These are phyloP conservation scores for Rhagologus leucostigma DNA, from an alignment of 2,113 vertebrate species.

Conservation along the genomic window DNA sequence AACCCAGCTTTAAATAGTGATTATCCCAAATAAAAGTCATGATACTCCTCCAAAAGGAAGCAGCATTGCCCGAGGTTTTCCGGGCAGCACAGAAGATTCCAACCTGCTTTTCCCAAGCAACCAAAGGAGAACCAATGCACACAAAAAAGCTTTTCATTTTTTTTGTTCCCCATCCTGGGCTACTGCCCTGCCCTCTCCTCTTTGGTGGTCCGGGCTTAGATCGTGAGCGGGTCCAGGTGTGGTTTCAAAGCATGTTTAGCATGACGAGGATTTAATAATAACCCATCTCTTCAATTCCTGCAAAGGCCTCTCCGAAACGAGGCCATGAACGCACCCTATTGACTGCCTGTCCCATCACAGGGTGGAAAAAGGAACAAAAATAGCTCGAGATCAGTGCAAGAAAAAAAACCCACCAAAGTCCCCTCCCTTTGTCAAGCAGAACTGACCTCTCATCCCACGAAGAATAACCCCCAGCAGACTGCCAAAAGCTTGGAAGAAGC, in stretches of 20 bases:
- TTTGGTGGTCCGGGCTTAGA: neutral
- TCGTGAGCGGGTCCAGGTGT: neutral
- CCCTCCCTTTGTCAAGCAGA: neutral
- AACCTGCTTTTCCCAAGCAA: neutral
- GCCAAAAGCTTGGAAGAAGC: neutral
- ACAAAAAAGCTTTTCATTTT: neutral
- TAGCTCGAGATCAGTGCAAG: neutral
- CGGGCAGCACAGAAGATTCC: neutral
- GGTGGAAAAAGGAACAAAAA: slow-evolving; percentile 20
- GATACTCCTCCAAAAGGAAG: neutral
- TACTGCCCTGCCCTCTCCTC: neutral
- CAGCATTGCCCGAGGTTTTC: neutral
- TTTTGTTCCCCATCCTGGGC: neutral
- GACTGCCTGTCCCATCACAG: neutral
- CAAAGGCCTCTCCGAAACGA: neutral
- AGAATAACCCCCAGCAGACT: slow-evolving; percentile 28
- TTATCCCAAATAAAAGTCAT: neutral
- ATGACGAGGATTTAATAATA: neutral
- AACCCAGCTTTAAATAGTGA: neutral
- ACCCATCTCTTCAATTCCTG: neutral
- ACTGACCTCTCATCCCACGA: neutral
- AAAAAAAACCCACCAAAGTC: neutral
- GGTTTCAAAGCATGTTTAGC: slow-evolving; percentile 7
- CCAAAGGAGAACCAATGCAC: neutral
- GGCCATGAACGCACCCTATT: slow-evolving; percentile 28